Conservation (phyloP, 1,140 invertebrate species). For the Cotesia glomerata region DNA sequence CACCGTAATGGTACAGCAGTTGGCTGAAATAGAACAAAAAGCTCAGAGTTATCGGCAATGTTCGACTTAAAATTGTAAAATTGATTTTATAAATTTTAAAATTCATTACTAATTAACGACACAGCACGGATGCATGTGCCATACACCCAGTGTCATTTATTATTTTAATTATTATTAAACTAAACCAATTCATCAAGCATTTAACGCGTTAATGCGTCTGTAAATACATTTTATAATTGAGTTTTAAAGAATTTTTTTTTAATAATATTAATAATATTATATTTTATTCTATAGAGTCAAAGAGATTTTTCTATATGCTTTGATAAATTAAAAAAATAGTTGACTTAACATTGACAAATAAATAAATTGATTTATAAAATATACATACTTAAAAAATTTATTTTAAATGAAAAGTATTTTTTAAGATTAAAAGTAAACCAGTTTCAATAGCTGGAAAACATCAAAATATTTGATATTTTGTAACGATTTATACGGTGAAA, state of each 20-base stretch:
- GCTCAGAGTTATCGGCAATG: slow-evolving; percentile 54
- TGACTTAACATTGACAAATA: slow-evolving; percentile 7
- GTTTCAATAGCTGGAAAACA: background rate
- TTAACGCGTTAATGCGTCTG: slow-evolving; percentile 26
- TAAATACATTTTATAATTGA: slow-evolving; percentile 33
- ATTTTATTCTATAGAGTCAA: background rate
- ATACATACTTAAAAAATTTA: background rate
- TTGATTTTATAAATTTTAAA: background rate
- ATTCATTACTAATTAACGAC: background rate
- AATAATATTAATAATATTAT: background rate
- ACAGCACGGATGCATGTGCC: slow-evolving; percentile 14
- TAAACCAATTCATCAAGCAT: background rate
- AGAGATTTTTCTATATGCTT: too few relatives aligned
- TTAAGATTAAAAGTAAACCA: background rate
- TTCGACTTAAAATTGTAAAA: slow-evolving; percentile 37
- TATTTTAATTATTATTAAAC: slow-evolving; percentile 8
- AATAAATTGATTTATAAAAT: background rate
- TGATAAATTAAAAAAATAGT: slow-evolving; percentile 12
- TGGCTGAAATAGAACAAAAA: slow-evolving; percentile 52
- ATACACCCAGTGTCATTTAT: slow-evolving; percentile 21
- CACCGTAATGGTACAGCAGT: slow-evolving; percentile 48
- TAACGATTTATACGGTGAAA: slow-evolving; percentile 42
- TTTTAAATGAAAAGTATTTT: background rate
- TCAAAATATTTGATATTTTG: slow-evolving; percentile 44
- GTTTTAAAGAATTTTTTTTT: slow-evolving; percentile 10